Base-by-base conservation (phyloP, 2,113 vertebrate genomes). In the Physeter macrocephalus region DNA sequence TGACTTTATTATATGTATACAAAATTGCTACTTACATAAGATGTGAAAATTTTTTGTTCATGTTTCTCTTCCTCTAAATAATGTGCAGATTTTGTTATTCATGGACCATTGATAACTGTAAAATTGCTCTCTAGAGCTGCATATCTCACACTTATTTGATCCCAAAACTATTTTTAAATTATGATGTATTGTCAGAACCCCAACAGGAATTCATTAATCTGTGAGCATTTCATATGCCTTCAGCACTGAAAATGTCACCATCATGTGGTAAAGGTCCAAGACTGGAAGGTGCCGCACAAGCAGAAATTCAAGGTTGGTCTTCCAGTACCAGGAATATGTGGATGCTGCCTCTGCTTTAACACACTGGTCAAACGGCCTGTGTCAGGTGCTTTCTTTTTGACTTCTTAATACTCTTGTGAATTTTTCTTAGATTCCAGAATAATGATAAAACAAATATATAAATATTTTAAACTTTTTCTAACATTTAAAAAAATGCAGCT, bases 371-470 rank as follows among this genome's bases (percentile, higher is more conserved):
- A 64, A 78, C 13, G 20, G 20, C 27, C 61, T 4, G 4, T 34
- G 4, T 39, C 57, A 49, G 5, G 27, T 12, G 9, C 31, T 93
- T 66, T 36, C 36, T 67, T 85, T 67, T 64, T 57, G 5, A 34
- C 57, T 92, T 88, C 36, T 11, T 36, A 93, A 89, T 43, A 43
- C 39, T 69, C 43, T 54, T 59, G 31, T n/a, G 23, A 88, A 74
- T 21, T 77, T 93, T 93, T 90, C 67, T 95, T 61, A 75, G 8
- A 77, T 77, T 75, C 14, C 41, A 95, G 21, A 41, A 29, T 75
- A 92, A 92, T 72, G 80, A 74, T 54, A 14, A 41, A 77, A 88
- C 77, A 20, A 57, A 92, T 29, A 21, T 21, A 15, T 12, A 64
- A 14, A 1, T 90, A 21, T 74, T 61, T 64, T 46, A 69, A 86